These are phyloP conservation scores for Danio tinwini DNA, from an alignment of 2,797 vertebrate species.

Conservation along the genomic window DNA sequence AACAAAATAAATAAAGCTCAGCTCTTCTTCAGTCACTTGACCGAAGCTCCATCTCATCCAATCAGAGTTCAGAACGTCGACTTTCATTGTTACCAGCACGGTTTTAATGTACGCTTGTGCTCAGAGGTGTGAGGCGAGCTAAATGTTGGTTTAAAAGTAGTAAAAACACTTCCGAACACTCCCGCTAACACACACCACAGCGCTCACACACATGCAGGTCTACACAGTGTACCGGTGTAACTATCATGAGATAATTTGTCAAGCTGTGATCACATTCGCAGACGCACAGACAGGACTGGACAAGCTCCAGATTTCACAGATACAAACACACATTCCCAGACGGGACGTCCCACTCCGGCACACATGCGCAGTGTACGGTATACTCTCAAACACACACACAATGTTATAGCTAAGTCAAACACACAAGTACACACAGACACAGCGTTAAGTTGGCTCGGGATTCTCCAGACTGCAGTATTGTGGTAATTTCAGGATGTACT, in stretches of 20 bases:
- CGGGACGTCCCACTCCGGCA: conserved; percentile 50
- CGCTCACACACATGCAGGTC: conserved; percentile 39
- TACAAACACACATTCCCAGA: conserved; percentile 65
- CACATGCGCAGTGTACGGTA: not conserved
- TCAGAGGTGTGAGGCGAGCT: not conserved
- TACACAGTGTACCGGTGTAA: conserved; percentile 45
- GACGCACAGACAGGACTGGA: conserved; percentile 62
- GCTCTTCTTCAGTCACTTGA: not conserved
- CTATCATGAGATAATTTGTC: conserved; percentile 60
- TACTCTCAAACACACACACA: conserved; percentile 33
- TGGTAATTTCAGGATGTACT: conserved; percentile 65
- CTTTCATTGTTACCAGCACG: not conserved
- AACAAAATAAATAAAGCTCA: too few species aligned
- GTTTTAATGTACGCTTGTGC: too few species aligned
- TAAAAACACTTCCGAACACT: conserved; percentile 7
- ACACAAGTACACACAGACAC: conserved; percentile 35
- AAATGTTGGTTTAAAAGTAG: not conserved
- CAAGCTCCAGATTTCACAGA: conserved; percentile 64
- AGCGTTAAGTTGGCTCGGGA: conserved; percentile 33
- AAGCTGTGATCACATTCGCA: conserved; percentile 61
- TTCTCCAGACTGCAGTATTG: conserved; percentile 58
- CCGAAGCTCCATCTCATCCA: not conserved
- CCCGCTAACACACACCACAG: conserved; percentile 31
- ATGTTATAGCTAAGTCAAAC: conserved; percentile 20
- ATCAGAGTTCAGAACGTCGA: not conserved